Evolutionary conservation across 2,888 invertebrate genomes (phyloP).

Genomic region (Oegoconia quadripuncta): DNA sequence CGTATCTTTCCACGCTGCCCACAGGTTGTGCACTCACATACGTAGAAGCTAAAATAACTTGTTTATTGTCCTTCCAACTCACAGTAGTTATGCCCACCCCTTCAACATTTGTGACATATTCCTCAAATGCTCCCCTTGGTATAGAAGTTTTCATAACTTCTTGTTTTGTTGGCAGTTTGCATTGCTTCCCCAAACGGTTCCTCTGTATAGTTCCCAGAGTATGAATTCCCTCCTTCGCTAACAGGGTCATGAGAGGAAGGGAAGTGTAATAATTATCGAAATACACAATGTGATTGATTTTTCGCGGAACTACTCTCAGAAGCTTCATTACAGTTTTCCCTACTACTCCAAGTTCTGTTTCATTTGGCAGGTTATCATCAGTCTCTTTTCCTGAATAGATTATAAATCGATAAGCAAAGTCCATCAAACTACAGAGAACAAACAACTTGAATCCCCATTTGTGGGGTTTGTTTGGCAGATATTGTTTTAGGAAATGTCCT

Average conservation of each 20-base stretch:
- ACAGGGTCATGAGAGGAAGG: too few species aligned
- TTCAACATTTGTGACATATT: constrained; percentile 3
- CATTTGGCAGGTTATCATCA: too few species aligned
- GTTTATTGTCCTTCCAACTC: constrained; percentile 15
- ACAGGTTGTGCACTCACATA: constrained; percentile 5
- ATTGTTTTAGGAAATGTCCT: too few species aligned
- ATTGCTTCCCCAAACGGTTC: neutral
- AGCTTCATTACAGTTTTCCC: neutral
- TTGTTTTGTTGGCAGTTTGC: too few species aligned
- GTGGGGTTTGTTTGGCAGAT: neutral
- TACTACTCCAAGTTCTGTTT: neutral
- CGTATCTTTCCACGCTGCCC: constrained; percentile 3
- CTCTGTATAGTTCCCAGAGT: neutral
- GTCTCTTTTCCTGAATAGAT: neutral
- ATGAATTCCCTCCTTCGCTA: too few species aligned
- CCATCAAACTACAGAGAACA: too few species aligned
- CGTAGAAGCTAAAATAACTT: constrained; percentile 6
- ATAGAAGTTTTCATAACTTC: too few species aligned
- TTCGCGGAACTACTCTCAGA: too few species aligned
- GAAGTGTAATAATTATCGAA: constrained; percentile 1
- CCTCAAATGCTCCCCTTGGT: constrained; percentile 7
- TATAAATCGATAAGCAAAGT: too few species aligned
- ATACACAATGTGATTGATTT: neutral
- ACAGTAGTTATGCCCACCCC: neutral
- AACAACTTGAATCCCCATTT: neutral